phyloP scores from a whole-genome alignment of 2,113 vertebrate genomes.

The Gymnorhina tibicen region DNA sequence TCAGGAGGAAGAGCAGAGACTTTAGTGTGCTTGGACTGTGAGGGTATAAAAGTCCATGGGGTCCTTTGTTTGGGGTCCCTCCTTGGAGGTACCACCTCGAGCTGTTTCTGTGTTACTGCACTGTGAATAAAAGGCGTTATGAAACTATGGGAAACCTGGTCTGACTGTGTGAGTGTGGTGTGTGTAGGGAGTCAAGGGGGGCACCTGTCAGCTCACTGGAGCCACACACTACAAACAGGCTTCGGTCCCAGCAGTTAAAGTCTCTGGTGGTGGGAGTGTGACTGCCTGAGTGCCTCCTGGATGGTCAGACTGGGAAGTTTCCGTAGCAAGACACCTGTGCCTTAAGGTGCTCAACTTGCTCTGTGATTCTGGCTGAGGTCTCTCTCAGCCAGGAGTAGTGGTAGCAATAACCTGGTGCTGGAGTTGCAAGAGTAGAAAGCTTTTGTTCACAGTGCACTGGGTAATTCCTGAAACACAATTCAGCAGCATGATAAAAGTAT shows the following conservation, averaged over 20 bases:
- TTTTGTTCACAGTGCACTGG: not conserved
- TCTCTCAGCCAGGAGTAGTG: not conserved
- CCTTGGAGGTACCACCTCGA: not conserved
- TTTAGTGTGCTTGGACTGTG: not conserved
- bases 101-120: not conserved
- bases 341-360: not conserved
- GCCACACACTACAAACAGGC: not conserved
- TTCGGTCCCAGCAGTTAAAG: not conserved
- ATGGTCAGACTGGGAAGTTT: not conserved
- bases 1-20: not conserved
- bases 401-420: not conserved
- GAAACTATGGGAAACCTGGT: not conserved
- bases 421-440: not conserved
- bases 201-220: not conserved
- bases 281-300: not conserved
- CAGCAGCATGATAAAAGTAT: not conserved
- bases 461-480: not conserved
- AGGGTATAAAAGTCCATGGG: not conserved
- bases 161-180: not conserved
- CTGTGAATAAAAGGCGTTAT: not conserved
- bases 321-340: not conserved
- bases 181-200: not conserved
- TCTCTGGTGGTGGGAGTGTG: not conserved
- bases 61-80: not conserved
- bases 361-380: not conserved